Evolutionary conservation across 1,140 invertebrate genomes (phyloP).

Genomic region (Steinernema feltiae): DNA sequence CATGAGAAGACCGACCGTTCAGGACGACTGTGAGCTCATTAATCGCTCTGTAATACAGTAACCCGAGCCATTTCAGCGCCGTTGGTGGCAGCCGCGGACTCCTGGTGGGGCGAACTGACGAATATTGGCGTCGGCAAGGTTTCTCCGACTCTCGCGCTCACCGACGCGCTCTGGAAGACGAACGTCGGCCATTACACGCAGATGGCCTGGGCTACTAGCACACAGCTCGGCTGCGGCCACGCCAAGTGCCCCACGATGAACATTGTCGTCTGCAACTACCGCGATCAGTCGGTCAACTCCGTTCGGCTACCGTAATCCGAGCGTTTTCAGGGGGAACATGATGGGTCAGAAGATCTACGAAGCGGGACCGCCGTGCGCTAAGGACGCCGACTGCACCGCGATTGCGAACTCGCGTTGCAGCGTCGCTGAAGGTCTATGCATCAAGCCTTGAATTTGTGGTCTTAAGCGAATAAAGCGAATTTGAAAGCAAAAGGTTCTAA

Average conservation of each 20-base stretch:
- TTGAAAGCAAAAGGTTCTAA: too few species aligned
- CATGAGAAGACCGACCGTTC: neutral
- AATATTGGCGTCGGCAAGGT: neutral
- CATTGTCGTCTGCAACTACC: slow-evolving; percentile 38
- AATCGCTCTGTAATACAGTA: neutral
- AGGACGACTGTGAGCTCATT: neutral
- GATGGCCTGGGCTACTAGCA: slow-evolving; percentile 35
- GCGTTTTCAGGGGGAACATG: neutral
- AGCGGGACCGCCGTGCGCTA: neutral
- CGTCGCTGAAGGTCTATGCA: too few species aligned
- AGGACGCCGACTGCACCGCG: neutral
- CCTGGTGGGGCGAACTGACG: neutral
- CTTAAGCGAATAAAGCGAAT: too few species aligned
- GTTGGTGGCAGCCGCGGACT: neutral
- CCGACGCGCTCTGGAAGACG: neutral
- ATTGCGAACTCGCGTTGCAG: neutral
- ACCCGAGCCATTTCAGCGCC: neutral
- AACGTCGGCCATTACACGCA: slow-evolving; percentile 38
- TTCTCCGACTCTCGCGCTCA: neutral
- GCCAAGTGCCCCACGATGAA: slow-evolving; percentile 16
- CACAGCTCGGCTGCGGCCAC: slow-evolving; percentile 27
- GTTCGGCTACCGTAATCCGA: neutral
- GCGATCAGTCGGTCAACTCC: slow-evolving; percentile 11
- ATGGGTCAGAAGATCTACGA: neutral
- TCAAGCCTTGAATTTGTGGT: too few species aligned